These are phyloP conservation scores for Hippasteria phrygiana DNA, from an alignment of 53 echinoderm and acorn worm species.

Conservation along the genomic window DNA sequence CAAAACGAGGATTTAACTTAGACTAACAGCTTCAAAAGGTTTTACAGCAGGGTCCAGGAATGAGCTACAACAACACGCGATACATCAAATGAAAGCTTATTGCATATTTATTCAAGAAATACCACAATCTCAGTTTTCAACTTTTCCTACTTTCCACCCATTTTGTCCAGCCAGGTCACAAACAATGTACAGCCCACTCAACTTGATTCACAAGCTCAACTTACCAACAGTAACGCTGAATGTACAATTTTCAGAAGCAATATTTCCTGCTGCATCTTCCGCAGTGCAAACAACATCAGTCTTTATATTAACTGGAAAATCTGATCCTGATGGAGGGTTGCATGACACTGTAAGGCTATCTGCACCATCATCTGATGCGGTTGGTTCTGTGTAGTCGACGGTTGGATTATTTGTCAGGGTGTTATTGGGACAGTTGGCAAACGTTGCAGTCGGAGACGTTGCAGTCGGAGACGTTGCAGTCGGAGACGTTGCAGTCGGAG, in stretches of 20 bases:
- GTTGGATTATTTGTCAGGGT: not conserved
- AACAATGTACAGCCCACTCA: not conserved
- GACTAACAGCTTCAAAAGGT: too few relatives aligned
- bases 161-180: too few relatives aligned
- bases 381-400: conserved; percentile 22
- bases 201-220: not conserved
- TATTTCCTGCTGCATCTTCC: conserved; percentile 16
- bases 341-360: conserved; percentile 3
- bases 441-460: conserved; percentile 27
- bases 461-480: not conserved
- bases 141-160: too few relatives aligned
- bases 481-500: too few relatives aligned
- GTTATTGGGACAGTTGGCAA: not conserved
- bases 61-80: too few relatives aligned
- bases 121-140: too few relatives aligned
- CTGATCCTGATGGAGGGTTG: conserved; percentile 24
- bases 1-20: too few relatives aligned
- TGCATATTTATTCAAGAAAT: too few relatives aligned
- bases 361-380: conserved; percentile 11
- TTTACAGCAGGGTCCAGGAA: too few relatives aligned
- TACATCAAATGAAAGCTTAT: too few relatives aligned
- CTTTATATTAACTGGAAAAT: not conserved
- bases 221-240: conserved; percentile 44
- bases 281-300: conserved; percentile 25
- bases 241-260: not conserved